Evolutionary conservation across 1,140 invertebrate genomes (phyloP).

Genomic region (Drosophila ercepeae): DNA sequence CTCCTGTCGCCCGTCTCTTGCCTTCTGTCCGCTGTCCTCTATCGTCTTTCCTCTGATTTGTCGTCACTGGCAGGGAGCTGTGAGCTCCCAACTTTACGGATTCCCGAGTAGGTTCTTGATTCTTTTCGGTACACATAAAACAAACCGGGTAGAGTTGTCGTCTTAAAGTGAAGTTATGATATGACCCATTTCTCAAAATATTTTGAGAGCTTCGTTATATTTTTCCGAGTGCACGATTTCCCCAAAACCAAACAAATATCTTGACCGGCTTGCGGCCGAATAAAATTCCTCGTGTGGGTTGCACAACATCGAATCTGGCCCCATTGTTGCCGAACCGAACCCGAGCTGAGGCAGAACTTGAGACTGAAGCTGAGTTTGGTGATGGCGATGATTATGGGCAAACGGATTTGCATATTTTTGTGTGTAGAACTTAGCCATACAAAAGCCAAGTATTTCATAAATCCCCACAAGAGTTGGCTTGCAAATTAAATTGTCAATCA

Average conservation of each 20-base stretch:
- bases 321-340: slow-evolving; percentile 47
- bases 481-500: slow-evolving; percentile 83
- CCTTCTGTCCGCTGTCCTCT: slow-evolving; percentile 1
- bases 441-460: slow-evolving; percentile 69
- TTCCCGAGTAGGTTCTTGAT: slow-evolving; percentile 40
- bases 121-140: slow-evolving; percentile 13
- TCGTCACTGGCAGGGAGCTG: slow-evolving; percentile 37
- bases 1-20: slow-evolving; percentile 4
- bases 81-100: slow-evolving; percentile 30
- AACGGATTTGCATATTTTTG: slow-evolving; percentile 76
- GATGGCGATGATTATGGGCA: slow-evolving; percentile 64
- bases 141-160: not conserved
- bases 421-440: slow-evolving; percentile 51
- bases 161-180: no score
- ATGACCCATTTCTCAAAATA: not conserved
- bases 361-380: slow-evolving; percentile 20
- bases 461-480: slow-evolving; percentile 67
- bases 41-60: slow-evolving; percentile 37
- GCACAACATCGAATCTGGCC: slow-evolving; percentile 30
- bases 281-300: slow-evolving; percentile 49
- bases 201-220: not conserved
- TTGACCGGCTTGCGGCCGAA: slow-evolving; percentile 28
- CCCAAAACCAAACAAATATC: slow-evolving; percentile 12
- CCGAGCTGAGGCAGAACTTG: slow-evolving; percentile 6
- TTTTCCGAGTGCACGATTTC: slow-evolving; percentile 19